Evolutionary conservation across 23 tunicate genomes (phyloP).

Genomic region (Styela plicata): DNA sequence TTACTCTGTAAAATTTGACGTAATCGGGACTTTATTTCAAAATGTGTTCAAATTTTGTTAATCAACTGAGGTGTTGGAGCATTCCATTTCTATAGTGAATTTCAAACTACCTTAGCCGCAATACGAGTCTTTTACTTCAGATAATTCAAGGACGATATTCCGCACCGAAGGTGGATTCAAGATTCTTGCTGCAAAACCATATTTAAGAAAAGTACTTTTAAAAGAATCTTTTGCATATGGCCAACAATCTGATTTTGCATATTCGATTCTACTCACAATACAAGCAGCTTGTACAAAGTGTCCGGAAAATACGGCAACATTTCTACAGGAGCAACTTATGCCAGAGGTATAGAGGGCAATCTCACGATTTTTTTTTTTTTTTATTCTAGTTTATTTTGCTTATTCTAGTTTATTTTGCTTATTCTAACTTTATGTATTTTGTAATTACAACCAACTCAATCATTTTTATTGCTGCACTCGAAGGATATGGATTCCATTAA

Average conservation of each 20-base stretch:
- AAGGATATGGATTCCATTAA: too few species aligned
- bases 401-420: too few species aligned
- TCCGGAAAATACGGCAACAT: conserved; percentile 43
- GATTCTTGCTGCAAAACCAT: conserved; percentile 30
- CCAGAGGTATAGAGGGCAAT: conserved; percentile 61
- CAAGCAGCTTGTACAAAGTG: conserved; percentile 45
- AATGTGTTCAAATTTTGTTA: too few species aligned
- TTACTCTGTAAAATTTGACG: too few species aligned
- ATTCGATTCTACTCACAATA: conserved; percentile 38
- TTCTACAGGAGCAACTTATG: conserved; percentile 21
- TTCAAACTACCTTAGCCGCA: too few species aligned
- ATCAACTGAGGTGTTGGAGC: too few species aligned
- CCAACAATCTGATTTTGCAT: conserved; percentile 45
- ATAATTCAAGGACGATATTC: conserved; percentile 61
- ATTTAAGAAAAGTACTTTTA: background rate
- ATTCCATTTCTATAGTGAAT: too few species aligned
- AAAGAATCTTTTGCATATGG: conserved; percentile 2
- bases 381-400: background rate
- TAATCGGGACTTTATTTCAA: too few species aligned
- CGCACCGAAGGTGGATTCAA: conserved; percentile 69
- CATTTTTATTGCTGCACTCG: too few species aligned
- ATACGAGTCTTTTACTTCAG: too few species aligned
- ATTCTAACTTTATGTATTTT: too few species aligned
- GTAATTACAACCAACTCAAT: too few species aligned
- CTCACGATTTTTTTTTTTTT: background rate